Conservation (phyloP, 2,888 invertebrate species). For the Drosophila sordidapex region DNA sequence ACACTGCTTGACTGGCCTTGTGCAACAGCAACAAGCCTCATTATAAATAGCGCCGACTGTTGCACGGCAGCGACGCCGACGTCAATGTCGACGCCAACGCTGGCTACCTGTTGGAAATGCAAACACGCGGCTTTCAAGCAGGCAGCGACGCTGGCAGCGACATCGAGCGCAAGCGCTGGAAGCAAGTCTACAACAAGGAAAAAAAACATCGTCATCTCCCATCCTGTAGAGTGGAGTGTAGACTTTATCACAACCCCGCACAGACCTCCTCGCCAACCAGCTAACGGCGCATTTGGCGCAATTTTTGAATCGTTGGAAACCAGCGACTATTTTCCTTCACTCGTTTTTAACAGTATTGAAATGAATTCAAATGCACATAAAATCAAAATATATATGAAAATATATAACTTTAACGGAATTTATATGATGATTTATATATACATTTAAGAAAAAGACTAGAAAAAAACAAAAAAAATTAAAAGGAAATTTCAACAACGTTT, state of each 20-base stretch:
- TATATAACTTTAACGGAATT: not conserved
- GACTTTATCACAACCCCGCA: not conserved
- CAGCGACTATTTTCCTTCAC: not conserved
- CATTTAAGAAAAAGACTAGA: too few relatives aligned
- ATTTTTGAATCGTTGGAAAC: constrained; percentile 24
- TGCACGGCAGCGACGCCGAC: constrained; percentile 62
- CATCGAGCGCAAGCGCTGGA: constrained; percentile 66
- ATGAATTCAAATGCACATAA: not conserved
- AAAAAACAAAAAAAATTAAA: not conserved
- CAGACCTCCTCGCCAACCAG: not conserved
- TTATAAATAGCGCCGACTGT: constrained; percentile 74
- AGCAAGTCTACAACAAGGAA: constrained; percentile 62
- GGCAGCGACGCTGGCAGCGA: constrained; percentile 45
- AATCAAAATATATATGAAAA: not conserved
- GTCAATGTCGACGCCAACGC: constrained; percentile 36
- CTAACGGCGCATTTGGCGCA: constrained; percentile 23
- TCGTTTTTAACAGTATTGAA: not conserved
- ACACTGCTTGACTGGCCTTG: constrained; percentile 39
- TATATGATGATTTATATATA: not conserved
- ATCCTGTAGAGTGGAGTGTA: constrained; percentile 3
- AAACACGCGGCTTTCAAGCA: constrained; percentile 48
- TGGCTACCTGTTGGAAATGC: constrained; percentile 79
- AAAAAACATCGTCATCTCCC: constrained; percentile 8
- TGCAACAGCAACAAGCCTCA: constrained; percentile 55
- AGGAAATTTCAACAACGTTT: not conserved